Evolutionary conservation across 1,140 invertebrate genomes (phyloP).

Genomic region (Cydia pomonella): DNA sequence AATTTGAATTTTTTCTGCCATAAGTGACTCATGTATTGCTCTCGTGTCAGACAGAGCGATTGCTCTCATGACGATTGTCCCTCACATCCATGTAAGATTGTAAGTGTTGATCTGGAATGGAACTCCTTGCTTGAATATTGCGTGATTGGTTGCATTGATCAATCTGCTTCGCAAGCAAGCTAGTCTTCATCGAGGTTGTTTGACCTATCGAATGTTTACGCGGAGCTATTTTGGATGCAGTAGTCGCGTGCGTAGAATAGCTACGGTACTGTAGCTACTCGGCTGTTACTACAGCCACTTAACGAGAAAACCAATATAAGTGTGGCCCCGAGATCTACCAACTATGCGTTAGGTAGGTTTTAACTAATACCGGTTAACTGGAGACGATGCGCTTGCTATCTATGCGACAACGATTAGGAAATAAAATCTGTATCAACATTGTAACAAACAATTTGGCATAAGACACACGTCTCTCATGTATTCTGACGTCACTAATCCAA

Average conservation of each 20-base stretch:
- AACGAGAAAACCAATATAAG: background rate
- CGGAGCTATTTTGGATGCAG: constrained; percentile 20
- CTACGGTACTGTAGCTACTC: background rate
- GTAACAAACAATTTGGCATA: constrained; percentile 13
- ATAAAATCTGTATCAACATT: constrained; percentile 15
- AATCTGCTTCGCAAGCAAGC: constrained; percentile 12
- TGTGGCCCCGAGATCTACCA: background rate
- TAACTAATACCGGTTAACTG: background rate
- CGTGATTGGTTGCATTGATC: background rate
- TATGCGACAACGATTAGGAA: background rate
- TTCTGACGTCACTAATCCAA: background rate
- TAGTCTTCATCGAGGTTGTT: background rate
- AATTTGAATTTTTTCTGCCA: too few species aligned
- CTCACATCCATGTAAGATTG: too few species aligned
- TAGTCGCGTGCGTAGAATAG: constrained; percentile 9
- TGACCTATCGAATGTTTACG: constrained; percentile 27
- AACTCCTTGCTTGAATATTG: too few species aligned
- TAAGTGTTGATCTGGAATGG: too few species aligned
- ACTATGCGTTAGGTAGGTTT: background rate
- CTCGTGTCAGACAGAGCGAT: too few species aligned
- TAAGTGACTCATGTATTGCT: too few species aligned
- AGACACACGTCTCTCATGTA: background rate
- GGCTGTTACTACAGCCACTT: background rate
- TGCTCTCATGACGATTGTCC: too few species aligned
- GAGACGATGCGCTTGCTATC: background rate